A percentile compares a stretch with the other conserved stretches of the same genome.
Evolutionary conservation across 2,113 vertebrate species (phyloP).

Genomic region (Caretta caretta): DNA sequence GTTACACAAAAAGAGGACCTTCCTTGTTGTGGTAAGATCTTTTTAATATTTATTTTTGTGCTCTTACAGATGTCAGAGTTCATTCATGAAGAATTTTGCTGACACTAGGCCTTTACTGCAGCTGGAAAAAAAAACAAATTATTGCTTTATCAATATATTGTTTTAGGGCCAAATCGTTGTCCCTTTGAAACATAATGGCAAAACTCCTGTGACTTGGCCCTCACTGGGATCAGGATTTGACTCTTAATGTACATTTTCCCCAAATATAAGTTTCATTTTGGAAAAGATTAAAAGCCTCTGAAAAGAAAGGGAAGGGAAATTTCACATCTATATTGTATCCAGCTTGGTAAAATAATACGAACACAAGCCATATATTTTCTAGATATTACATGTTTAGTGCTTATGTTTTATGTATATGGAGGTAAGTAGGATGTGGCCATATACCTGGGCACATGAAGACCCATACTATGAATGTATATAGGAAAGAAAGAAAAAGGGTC

Average conservation of each 20-base stretch:
- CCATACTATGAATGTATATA: not conserved
- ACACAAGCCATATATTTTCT: not conserved
- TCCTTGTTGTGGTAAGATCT: not conserved
- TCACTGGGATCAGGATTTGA: not conserved
- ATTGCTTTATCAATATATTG: not conserved
- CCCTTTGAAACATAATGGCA: not conserved
- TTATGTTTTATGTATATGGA: not conserved
- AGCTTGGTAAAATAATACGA: not conserved
- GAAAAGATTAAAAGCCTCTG: not conserved
- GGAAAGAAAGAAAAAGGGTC: not conserved
- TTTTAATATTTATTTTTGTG: not conserved
- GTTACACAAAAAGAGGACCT: not conserved
- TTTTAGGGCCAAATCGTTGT: not conserved
- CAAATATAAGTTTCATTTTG: not conserved
- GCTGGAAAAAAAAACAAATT: not conserved
- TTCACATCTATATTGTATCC: not conserved
- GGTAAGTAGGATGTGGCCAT: not conserved
- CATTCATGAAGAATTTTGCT: not conserved
- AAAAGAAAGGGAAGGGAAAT: not conserved
- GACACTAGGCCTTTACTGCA: not conserved
- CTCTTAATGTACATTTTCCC: not conserved
- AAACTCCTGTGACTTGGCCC: not conserved
- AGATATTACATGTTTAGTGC: not conserved
- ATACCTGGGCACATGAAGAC: not conserved
- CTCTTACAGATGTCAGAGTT: not conserved